phyloP scores from a whole-genome alignment of 1,140 invertebrate species.

The Fopius arisanus region DNA sequence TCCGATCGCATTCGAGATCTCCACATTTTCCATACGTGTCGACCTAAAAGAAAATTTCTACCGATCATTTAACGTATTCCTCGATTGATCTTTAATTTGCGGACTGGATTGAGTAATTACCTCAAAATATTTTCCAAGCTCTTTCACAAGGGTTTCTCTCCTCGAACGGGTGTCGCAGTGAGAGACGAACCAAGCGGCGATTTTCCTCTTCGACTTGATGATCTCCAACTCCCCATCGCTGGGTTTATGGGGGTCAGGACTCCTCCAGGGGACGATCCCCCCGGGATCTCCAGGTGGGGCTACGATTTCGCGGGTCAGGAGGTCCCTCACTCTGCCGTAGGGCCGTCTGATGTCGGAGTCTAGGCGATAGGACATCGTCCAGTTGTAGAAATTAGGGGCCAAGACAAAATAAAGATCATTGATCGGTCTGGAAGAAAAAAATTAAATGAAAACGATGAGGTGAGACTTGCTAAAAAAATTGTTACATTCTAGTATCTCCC shows the following conservation, averaged over 20 bases:
- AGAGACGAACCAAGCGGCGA: slow-evolving; percentile 70
- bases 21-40: slow-evolving; percentile 75
- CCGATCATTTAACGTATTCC: too few relatives aligned
- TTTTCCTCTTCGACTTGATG: slow-evolving; percentile 42
- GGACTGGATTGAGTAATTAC: background rate
- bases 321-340: slow-evolving; percentile 18
- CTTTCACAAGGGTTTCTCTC: slow-evolving; percentile 64
- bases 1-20: slow-evolving; percentile 43
- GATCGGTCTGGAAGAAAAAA: background rate
- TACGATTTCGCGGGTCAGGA: background rate
- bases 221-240: background rate
- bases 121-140: slow-evolving; percentile 64
- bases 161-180: slow-evolving; percentile 66
- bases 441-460: background rate
- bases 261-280: slow-evolving; percentile 11
- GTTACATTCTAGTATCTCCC: background rate
- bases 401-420: background rate
- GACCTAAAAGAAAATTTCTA: slow-evolving; percentile 47
- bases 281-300: background rate
- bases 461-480: too few relatives aligned
- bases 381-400: slow-evolving; percentile 18
- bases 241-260: too few relatives aligned
- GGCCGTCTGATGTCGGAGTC: slow-evolving; percentile 24
- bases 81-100: too few relatives aligned
- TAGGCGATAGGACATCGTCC: slow-evolving; percentile 24